phyloP scores from a whole-genome alignment of 2,888 invertebrate species.

The Drosophila pseudotakahashii region DNA sequence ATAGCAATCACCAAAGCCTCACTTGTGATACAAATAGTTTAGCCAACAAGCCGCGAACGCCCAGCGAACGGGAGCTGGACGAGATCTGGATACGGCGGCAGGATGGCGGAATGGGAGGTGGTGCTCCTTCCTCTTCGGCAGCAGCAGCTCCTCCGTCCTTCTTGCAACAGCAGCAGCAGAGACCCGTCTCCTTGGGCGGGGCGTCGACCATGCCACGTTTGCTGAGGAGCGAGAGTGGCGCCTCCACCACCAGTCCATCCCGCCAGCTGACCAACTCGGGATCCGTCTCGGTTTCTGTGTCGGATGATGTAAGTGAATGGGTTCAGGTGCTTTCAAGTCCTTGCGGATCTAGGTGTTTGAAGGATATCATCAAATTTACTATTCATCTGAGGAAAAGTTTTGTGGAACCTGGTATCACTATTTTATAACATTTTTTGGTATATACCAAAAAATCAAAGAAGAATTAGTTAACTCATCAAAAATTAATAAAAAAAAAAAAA shows the following conservation, averaged over 20 bases:
- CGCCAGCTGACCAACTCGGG: slow-evolving; percentile 60
- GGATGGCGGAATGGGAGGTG: background rate
- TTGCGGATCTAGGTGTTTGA: too few relatives aligned
- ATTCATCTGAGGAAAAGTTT: too few relatives aligned
- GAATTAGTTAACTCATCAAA: too few relatives aligned
- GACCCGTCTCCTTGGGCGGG: slow-evolving; percentile 50
- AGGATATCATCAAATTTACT: too few relatives aligned
- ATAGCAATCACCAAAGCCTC: slow-evolving; percentile 59
- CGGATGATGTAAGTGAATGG: slow-evolving; percentile 80
- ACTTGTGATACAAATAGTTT: slow-evolving; percentile 79
- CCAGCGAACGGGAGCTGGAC: slow-evolving; percentile 73
- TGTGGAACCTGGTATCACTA: too few relatives aligned
- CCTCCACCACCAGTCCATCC: slow-evolving; percentile 74
- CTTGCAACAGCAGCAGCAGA: slow-evolving; percentile 14
- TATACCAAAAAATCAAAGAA: too few relatives aligned
- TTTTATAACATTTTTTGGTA: too few relatives aligned
- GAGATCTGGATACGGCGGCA: slow-evolving; percentile 81
- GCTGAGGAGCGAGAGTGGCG: slow-evolving; percentile 66
- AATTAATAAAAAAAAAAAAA: too few relatives aligned
- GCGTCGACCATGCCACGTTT: slow-evolving; percentile 66
- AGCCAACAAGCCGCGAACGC: slow-evolving; percentile 61
- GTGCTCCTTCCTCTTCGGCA: background rate
- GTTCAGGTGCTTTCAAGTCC: too few relatives aligned
- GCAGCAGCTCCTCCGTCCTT: slow-evolving; percentile 9
- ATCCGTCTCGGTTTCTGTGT: slow-evolving; percentile 64